These are phyloP conservation scores for Indri indri DNA, from an alignment of 2,113 vertebrate genomes.

Conservation along the genomic window DNA sequence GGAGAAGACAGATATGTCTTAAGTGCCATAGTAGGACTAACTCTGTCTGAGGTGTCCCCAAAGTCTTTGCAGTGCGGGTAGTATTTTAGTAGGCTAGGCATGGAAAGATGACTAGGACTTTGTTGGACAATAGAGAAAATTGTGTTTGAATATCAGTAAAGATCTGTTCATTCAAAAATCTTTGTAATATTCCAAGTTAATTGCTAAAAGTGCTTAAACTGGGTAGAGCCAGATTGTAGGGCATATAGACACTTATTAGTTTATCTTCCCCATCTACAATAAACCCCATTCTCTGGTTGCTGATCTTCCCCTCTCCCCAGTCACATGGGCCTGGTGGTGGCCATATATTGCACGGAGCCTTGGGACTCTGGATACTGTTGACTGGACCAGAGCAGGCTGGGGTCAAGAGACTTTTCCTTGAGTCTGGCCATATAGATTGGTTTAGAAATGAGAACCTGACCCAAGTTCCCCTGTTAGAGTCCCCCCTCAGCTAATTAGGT, in stretches of 20 bases:
- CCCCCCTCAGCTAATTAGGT: background rate
- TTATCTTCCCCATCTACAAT: background rate
- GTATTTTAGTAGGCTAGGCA: background rate
- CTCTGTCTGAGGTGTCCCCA: background rate
- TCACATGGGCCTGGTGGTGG: background rate
- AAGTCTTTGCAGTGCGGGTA: background rate
- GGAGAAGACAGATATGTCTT: background rate
- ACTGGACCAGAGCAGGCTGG: background rate
- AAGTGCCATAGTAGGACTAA: background rate
- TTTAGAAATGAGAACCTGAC: background rate
- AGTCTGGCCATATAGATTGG: background rate
- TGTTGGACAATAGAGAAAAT: background rate
- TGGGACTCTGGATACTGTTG: background rate
- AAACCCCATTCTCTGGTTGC: background rate
- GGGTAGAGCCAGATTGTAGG: background rate
- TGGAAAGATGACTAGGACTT: background rate
- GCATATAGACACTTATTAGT: background rate
- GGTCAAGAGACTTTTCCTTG: background rate
- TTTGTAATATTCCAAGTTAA: background rate
- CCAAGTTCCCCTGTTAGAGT: background rate
- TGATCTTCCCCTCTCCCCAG: background rate
- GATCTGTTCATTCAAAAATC: background rate
- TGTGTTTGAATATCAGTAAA: slow-evolving; percentile 20
- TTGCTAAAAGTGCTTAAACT: background rate
- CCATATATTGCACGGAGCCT: background rate